Percentiles rank a stretch among this genome's conserved stretches.
These are phyloP conservation scores for Clytia hemisphaerica DNA, from an alignment of 30 jellyfish, hydroid and myxozoan species.

Conservation along the genomic window DNA sequence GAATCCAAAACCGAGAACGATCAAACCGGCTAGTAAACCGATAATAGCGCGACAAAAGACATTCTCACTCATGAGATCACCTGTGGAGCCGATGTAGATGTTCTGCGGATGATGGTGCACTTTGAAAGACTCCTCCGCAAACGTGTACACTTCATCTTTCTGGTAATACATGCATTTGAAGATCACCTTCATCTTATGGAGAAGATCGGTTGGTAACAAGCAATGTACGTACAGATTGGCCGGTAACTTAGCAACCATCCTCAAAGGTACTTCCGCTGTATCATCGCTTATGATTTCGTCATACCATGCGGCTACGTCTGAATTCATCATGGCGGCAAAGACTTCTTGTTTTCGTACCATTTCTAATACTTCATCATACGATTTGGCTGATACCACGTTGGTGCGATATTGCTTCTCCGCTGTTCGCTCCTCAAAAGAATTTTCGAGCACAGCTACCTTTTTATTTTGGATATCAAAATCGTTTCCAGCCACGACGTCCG, in stretches of 20 bases:
- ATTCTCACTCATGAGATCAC: not conserved
- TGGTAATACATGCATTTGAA: not conserved
- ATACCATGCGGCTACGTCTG: constrained; percentile 18
- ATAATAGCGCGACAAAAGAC: not conserved
- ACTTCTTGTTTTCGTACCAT: not conserved
- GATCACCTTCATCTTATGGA: not conserved
- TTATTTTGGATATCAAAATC: not conserved
- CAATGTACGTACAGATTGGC: constrained; percentile 1
- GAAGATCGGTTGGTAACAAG: not conserved
- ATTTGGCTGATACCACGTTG: constrained; percentile 3
- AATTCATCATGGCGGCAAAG: constrained; percentile 11
- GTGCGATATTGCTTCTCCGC: constrained; percentile 3
- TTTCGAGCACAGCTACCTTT: constrained; percentile 8
- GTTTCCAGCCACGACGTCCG: constrained; percentile 10
- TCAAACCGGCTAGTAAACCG: not conserved
- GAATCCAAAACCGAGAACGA: not conserved
- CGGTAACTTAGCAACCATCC: not conserved
- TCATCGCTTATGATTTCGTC: not conserved
- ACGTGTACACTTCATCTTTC: constrained; percentile 3
- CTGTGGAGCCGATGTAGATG: constrained; percentile 5
- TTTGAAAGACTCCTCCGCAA: not conserved
- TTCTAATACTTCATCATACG: constrained; percentile 2
- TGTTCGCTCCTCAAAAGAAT: not conserved
- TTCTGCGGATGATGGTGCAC: constrained; percentile 1
- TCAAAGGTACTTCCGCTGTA: constrained; percentile 8